These are phyloP conservation scores for Brachionus calyciflorus DNA, from an alignment of 1,140 invertebrate species.

Conservation along the genomic window DNA sequence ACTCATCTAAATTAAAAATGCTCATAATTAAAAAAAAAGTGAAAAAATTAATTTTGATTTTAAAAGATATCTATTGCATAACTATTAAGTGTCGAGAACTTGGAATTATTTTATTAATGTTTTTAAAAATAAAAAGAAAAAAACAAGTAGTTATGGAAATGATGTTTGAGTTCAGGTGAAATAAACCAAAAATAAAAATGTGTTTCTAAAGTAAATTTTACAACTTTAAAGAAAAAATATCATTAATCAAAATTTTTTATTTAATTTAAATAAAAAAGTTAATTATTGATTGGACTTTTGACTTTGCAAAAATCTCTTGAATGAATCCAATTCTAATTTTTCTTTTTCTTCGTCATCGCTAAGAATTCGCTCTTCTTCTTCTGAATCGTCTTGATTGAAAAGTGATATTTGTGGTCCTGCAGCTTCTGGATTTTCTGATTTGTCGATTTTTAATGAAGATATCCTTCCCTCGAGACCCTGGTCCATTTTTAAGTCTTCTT, in stretches of 20 bases:
- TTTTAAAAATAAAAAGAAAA: too few relatives aligned
- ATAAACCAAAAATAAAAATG: conserved; percentile 2
- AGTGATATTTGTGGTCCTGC: background rate
- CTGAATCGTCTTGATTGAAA: conserved; percentile 41
- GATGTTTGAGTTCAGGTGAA: conserved; percentile 19
- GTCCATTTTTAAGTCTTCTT: conserved; percentile 41
- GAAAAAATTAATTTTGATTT: too few relatives aligned
- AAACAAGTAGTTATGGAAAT: conserved; percentile 32
- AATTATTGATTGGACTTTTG: conserved; percentile 5
- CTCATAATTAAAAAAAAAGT: too few relatives aligned
- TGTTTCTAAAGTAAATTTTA: conserved; percentile 15
- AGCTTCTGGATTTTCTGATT: background rate
- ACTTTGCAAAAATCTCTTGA: conserved; percentile 32
- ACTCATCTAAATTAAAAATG: too few relatives aligned
- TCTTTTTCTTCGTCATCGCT: conserved; percentile 30
- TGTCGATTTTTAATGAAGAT: background rate
- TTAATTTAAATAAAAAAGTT: too few relatives aligned
- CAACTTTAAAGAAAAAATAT: too few relatives aligned
- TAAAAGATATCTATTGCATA: too few relatives aligned
- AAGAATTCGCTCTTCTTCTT: background rate
- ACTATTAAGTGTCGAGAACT: too few relatives aligned
- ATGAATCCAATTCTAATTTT: conserved; percentile 30
- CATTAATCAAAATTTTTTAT: too few relatives aligned
- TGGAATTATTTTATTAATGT: too few relatives aligned
- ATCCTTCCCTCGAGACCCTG: conserved; percentile 6